A percentile compares a stretch with the other conserved stretches of the same genome.
Evolutionary conservation across 2,888 invertebrate species (phyloP).

Genomic region (Melanostoma scalare): DNA sequence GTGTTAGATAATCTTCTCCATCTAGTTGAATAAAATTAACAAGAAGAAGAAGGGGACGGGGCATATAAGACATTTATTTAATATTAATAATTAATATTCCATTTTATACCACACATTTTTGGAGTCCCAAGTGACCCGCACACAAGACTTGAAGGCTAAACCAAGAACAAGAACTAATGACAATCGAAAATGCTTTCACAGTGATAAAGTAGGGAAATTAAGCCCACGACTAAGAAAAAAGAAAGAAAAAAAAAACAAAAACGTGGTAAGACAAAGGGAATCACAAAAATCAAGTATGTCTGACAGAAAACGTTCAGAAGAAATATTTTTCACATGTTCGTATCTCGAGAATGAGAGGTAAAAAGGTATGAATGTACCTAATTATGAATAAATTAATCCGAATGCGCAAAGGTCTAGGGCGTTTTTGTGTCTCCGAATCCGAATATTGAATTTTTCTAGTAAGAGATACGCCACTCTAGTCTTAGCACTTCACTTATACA

Average conservation of each 20-base stretch:
- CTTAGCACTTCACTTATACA: conserved; percentile 43
- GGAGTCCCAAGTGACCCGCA: conserved; percentile 45
- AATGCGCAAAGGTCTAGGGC: conserved; percentile 9
- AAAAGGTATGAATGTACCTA: conserved; percentile 49
- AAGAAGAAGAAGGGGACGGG: background rate
- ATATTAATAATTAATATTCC: conserved; percentile 72
- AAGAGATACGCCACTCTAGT: conserved; percentile 49
- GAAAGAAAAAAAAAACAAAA: no score
- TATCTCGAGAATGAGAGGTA: background rate
- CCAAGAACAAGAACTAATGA: conserved; percentile 46
- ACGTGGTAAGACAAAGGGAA: conserved; percentile 19
- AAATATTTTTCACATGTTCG: conserved; percentile 45
- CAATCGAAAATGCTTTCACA: conserved; percentile 58
- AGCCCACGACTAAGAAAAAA: conserved; percentile 27
- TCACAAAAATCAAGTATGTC: conserved; percentile 12
- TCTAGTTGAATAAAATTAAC: conserved; percentile 31
- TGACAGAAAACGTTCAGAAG: conserved; percentile 43
- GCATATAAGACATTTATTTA: conserved; percentile 12
- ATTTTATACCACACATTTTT: conserved; percentile 44
- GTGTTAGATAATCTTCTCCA: conserved; percentile 24
- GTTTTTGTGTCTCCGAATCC: background rate
- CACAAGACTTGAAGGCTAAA: conserved; percentile 28
- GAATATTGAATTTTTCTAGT: conserved; percentile 42
- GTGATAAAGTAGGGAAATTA: conserved; percentile 56
- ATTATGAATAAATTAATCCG: conserved; percentile 70